Evolutionary conservation across 2,888 invertebrate species (phyloP).

Genomic region (Scaptomyza polygonia): DNA sequence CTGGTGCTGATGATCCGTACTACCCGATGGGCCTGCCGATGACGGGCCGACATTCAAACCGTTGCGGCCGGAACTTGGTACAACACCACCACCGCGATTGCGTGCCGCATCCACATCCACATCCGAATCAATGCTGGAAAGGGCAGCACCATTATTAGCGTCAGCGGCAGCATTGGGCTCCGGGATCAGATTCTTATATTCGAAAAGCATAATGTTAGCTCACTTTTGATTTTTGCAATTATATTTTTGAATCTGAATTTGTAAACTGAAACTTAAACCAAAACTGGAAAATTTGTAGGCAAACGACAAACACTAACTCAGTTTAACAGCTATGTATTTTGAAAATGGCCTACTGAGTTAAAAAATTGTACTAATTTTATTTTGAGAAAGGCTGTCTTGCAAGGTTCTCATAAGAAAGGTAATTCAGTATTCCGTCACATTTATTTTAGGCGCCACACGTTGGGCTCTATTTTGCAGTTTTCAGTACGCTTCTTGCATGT

Average conservation of each 20-base stretch:
- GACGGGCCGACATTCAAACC: conserved; percentile 21
- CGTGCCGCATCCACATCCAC: conserved; percentile 22
- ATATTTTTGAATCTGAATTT: too few relatives aligned
- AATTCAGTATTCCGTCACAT: too few relatives aligned
- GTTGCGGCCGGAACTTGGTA: conserved; percentile 21
- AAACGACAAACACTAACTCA: neutral
- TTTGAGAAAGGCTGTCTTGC: too few relatives aligned
- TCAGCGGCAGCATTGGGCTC: conserved; percentile 9
- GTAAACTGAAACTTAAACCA: neutral
- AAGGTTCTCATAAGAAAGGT: too few relatives aligned
- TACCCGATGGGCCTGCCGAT: conserved; percentile 12
- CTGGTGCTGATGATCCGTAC: conserved; percentile 52
- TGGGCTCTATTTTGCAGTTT: neutral
- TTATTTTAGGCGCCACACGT: neutral
- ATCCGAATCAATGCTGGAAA: neutral
- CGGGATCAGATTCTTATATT: conserved; percentile 20
- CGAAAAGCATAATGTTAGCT: conserved; percentile 35
- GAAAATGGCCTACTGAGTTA: neutral
- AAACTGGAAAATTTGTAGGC: neutral
- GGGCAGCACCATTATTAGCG: neutral
- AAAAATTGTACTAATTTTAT: too few relatives aligned
- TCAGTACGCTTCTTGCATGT: neutral
- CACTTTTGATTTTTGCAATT: too few relatives aligned
- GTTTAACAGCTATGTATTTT: neutral
- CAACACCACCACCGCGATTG: conserved; percentile 52